Conservation (phyloP, 2,113 vertebrate species). For the Enhydra lutris region DNA sequence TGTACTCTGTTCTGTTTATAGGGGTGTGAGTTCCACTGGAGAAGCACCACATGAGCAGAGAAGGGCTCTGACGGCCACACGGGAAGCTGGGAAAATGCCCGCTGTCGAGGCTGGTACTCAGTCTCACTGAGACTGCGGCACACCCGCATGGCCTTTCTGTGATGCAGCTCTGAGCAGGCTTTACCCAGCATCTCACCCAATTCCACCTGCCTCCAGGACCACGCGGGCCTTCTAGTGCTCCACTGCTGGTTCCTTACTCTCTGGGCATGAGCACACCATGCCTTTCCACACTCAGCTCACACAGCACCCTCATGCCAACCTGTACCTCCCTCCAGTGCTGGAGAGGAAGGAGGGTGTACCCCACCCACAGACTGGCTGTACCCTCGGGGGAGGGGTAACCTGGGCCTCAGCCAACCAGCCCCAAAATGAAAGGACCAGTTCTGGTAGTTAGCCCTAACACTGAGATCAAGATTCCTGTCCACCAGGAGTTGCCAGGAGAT, state of each 20-base stretch:
- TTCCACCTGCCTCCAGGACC: no score
- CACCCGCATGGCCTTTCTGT: accelerated
- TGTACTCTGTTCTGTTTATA: accelerated
- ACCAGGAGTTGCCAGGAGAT: accelerated
- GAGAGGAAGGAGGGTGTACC: not conserved
- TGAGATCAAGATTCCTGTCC: not conserved
- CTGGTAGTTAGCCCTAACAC: not conserved
- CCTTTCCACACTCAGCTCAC: not conserved
- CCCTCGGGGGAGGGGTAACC: no score
- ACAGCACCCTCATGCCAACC: not conserved
- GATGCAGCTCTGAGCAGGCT: not conserved
- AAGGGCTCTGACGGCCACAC: not conserved
- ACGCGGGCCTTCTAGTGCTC: no score
- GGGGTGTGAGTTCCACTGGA: accelerated
- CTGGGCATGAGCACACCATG: not conserved
- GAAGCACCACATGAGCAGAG: not conserved
- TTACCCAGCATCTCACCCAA: not conserved
- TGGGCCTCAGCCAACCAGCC: not conserved
- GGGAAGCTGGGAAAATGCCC: not conserved
- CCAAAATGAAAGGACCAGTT: not conserved
- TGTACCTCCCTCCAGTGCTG: not conserved
- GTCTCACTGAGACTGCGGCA: accelerated
- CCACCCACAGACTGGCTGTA: not conserved
- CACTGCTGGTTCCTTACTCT: no score
- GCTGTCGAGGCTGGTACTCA: accelerated